phyloP scores from a whole-genome alignment of 1,140 invertebrate genomes.

The Calosoma granatense region DNA sequence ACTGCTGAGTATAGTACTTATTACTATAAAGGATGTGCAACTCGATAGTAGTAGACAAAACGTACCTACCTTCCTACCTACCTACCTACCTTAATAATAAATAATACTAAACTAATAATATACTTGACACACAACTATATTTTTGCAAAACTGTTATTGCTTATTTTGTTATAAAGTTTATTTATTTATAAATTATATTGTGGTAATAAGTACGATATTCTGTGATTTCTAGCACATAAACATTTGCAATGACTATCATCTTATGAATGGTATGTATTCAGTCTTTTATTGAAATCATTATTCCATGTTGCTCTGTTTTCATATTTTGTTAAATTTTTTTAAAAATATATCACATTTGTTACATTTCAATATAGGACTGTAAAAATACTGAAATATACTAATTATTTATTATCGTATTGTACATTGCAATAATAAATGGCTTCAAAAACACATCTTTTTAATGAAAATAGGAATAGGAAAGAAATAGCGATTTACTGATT shows the following conservation, averaged over 20 bases:
- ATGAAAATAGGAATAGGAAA: too few relatives aligned
- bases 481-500: too few relatives aligned
- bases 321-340: background rate
- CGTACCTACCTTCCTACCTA: too few relatives aligned
- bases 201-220: constrained; percentile 9
- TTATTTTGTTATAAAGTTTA: background rate
- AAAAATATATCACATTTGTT: background rate
- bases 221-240: constrained; percentile 1
- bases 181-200: background rate
- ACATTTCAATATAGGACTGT: background rate
- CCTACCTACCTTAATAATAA: too few relatives aligned
- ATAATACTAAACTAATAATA: too few relatives aligned
- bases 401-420: background rate
- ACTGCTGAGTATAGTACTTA: constrained; percentile 6
- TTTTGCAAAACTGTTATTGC: background rate
- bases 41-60: too few relatives aligned
- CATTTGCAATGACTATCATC: constrained; percentile 6
- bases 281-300: background rate
- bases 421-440: background rate
- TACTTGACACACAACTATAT: background rate
- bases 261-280: constrained; percentile 2
- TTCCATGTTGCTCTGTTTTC: background rate
- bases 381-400: background rate
- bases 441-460: too few relatives aligned
- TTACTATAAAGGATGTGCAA: background rate